Evolutionary conservation across 2,113 vertebrate species (phyloP).

Genomic region (Taurulus bubalis): DNA sequence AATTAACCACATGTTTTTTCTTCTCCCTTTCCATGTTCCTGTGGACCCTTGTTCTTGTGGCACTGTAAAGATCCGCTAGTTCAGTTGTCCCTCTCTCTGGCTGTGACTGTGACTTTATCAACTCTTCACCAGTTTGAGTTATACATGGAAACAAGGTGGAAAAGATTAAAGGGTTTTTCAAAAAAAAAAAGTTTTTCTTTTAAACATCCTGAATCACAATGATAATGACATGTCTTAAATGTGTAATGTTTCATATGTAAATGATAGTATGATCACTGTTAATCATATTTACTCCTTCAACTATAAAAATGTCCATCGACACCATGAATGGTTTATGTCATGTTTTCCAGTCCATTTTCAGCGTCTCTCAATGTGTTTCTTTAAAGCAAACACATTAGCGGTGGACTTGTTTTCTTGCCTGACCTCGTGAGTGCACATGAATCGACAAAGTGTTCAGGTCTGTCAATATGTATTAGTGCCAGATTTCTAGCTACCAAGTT

Average conservation of each 20-base stretch:
- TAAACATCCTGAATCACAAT: constrained; percentile 7
- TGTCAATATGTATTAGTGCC: constrained; percentile 2
- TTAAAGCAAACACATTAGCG: constrained; percentile 32
- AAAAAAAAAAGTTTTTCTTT: constrained; percentile 2
- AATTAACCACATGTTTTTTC: neutral
- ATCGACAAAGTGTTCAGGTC: neutral
- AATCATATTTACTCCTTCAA: constrained; percentile 15
- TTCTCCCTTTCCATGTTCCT: neutral
- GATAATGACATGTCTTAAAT: neutral
- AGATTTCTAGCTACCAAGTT: constrained; percentile 11
- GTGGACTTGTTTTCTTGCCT: constrained; percentile 2
- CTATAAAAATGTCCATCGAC: constrained; percentile 18
- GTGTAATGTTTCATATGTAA: constrained; percentile 10
- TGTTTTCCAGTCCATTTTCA: constrained; percentile 21
- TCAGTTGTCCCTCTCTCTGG: constrained; percentile 12
- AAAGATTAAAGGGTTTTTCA: constrained; percentile 36
- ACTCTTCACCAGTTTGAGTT: constrained; percentile 39
- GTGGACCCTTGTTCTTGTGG: constrained; percentile 13
- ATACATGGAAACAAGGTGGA: constrained; percentile 32
- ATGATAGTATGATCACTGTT: constrained; percentile 25
- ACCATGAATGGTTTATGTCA: constrained; percentile 20
- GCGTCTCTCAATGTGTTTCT: constrained; percentile 27
- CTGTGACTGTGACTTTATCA: constrained; percentile 24
- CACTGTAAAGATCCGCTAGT: neutral
- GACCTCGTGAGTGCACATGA: constrained; percentile 14